Base-by-base conservation (phyloP, 2,797 vertebrate species). In the Enteromius trimaculatus region DNA sequence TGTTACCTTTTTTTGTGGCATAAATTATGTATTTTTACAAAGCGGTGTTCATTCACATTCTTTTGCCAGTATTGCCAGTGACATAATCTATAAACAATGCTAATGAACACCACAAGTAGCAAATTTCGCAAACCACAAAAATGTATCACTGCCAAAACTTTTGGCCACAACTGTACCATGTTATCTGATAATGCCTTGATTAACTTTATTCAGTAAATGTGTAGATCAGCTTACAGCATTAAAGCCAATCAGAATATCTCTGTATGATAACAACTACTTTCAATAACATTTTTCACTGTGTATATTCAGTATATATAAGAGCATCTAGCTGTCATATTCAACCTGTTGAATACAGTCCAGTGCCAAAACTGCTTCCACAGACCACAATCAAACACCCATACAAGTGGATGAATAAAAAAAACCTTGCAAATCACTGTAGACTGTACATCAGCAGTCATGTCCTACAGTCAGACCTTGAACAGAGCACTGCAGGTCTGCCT, bases 391-490 rank as follows among this genome's bases (percentile, higher is more conserved):
- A 80, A 47, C 53, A 34, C 7, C 11, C 8, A 71, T 62, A 71
- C 53, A 81, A 62, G 16, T 21, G 49, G 23, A 39, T 55, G 3
- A 80, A 62, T 31, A 47, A 80, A 79, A 42, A 58, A 79, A 69
- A 55, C 2, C 19, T 37, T 62, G 53, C 29, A 81, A 34, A 72
- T 72, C 26, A 71, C 44, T 79, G 39, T 62, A 62, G 76, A 77
- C n/a, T 44, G 64, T n/a, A 51, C 47, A 58, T 71, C 39, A 81
- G 80, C 26, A 49, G 21, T 75, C 84, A 53, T 76, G 79, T 84
- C 85, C 84, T 65, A 17, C 80, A 86, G 84, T 76, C 75, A 74
- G 21, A 75, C 11, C 42, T 71, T 62, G 66, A 83, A 81, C 74
- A 71, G 70, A 85, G 69, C 14, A 14, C 81, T 88, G 44, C 21